phyloP scores from a whole-genome alignment of 2,888 invertebrate species.

The Leucoma salicis region DNA sequence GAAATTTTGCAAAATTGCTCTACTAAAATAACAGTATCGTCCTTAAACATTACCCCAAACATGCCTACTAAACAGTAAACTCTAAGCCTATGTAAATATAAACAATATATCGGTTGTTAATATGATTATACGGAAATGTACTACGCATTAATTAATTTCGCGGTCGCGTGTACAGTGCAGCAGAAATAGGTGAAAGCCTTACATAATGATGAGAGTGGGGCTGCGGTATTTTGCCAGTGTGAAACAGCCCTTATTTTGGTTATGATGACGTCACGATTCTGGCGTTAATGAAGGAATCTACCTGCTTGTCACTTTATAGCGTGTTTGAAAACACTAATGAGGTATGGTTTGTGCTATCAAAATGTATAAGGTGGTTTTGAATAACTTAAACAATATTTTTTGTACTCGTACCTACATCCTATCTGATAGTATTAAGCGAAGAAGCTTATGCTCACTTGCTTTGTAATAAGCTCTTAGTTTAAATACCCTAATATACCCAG shows the following conservation, averaged over 20 bases:
- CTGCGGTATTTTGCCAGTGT: constrained; percentile 8
- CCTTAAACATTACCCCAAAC: background rate
- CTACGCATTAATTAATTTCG: constrained; percentile 32
- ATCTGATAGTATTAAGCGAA: no score
- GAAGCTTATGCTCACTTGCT: no score
- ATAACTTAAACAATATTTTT: no score
- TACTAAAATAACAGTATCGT: no score
- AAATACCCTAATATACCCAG: no score
- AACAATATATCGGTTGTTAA: constrained; percentile 21
- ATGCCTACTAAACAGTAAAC: constrained; percentile 3
- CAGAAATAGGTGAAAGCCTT: constrained; percentile 30
- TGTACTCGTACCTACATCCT: no score
- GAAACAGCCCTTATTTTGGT: background rate
- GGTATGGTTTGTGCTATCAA: no score
- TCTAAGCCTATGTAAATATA: constrained; percentile 4
- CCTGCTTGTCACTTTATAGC: no score
- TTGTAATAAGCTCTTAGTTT: no score
- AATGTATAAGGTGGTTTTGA: no score
- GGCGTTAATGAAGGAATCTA: background rate
- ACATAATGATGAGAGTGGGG: constrained; percentile 25
- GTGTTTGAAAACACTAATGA: no score
- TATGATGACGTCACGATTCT: background rate
- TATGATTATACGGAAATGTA: constrained; percentile 30
- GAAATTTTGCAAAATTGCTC: no score
- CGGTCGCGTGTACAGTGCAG: constrained; percentile 20